Base-by-base conservation (phyloP, 2,888 invertebrate genomes). In the Ectemnius continuus region DNA sequence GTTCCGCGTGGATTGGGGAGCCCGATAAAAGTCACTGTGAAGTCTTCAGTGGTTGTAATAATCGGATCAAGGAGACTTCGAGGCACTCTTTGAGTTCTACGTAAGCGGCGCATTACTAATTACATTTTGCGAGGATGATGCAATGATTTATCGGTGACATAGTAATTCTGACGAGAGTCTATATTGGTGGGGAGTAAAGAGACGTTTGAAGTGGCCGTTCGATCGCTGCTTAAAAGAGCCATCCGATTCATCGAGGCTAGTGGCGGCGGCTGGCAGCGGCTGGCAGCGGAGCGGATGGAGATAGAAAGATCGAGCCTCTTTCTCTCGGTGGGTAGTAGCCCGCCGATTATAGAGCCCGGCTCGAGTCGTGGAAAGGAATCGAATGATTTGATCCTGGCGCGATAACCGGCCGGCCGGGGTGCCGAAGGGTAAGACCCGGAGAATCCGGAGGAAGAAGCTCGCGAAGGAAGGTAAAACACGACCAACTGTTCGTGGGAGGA, bases 311-410 rank as follows among this genome's bases (percentile, higher is more conserved):
- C 72, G 77, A 80, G 73, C 75, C 79, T 79, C 77, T 77, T 77
- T 79, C 81, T 75, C 80, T 73, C 52, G 74, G 65, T 59, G 61
- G 70, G 77, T 71, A 71, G 67, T 67, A 68, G 75, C 70, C 56
- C 74, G 75, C 71, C 78, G 84, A 85, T 85, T 82, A 84, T 84
- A 73, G 83, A 36, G 36, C 36, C 36, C 78, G 83, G 78, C 83
- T 82, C 79, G 75, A 78, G 78, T 80, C 77, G 80, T 70, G 73
- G 75, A 80, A 83, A 83, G 82, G 81, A 83, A 79, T 81, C 83
- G 81, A 84, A 83, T 86, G 84, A 87, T 88, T 88, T 87, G 87
- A 88, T 88, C 85, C 67, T 68, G 79, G 73, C 73, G 75, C 80
- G 87, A 88, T 88, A 87, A 84, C 78, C 81, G 82, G 67, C 58